Evolutionary conservation across 1,140 invertebrate species (phyloP).

Genomic region (Drosophila punjabiensis): DNA sequence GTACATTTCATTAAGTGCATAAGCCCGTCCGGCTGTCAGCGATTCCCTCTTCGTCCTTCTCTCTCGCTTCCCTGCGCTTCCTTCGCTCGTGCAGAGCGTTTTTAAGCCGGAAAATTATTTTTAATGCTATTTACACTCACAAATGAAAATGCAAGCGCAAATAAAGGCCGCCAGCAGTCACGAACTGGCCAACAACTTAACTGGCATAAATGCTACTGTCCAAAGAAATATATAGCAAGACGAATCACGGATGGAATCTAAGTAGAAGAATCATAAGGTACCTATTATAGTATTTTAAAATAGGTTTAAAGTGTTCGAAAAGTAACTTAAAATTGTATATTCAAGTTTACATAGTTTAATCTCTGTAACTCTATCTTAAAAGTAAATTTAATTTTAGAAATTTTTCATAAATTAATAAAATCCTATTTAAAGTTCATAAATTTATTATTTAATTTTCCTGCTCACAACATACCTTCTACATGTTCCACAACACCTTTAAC

Average conservation of each 20-base stretch:
- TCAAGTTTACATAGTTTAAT: too few relatives aligned
- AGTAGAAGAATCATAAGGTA: not conserved
- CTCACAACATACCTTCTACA: not conserved
- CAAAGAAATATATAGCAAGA: conserved; percentile 19
- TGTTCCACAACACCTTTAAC: not conserved
- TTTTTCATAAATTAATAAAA: not conserved
- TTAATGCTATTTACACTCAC: conserved; percentile 80
- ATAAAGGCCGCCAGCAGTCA: conserved; percentile 70
- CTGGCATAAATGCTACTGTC: conserved; percentile 54
- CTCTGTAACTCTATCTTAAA: too few relatives aligned
- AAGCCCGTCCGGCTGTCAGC: conserved; percentile 78
- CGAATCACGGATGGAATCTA: too few relatives aligned
- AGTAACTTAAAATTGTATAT: too few relatives aligned
- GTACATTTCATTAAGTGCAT: conserved; percentile 84
- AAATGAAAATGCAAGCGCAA: conserved; percentile 81
- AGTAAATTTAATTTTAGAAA: not conserved
- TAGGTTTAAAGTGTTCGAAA: too few relatives aligned
- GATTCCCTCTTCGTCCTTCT: conserved; percentile 8
- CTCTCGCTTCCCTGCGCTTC: not conserved
- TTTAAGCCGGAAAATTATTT: conserved; percentile 82
- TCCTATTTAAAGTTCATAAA: not conserved
- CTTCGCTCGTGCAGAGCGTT: conserved; percentile 38
- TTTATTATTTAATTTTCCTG: not conserved
- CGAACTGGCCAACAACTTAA: conserved; percentile 72
- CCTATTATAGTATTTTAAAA: not conserved